phyloP scores from a whole-genome alignment of 2,888 invertebrate species.

The Limnephilus auricula region DNA sequence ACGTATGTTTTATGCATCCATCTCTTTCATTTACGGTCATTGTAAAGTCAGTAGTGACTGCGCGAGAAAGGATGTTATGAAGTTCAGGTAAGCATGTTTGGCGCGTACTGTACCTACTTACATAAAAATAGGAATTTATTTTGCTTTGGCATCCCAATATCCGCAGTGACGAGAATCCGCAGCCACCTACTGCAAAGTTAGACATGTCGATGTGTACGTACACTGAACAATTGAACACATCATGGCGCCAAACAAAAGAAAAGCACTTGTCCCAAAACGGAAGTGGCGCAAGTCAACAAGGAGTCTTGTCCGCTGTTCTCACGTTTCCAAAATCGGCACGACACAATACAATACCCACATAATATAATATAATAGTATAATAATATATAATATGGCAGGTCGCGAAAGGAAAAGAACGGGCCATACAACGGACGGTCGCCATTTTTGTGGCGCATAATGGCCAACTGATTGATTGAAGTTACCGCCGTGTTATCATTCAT shows the following conservation, averaged over 20 bases:
- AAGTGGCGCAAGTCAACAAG: constrained; percentile 3
- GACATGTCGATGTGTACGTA: too few species aligned
- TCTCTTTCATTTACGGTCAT: too few species aligned
- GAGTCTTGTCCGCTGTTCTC: not conserved
- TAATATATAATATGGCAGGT: not conserved
- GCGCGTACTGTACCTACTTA: too few species aligned
- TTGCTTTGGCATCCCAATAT: too few species aligned
- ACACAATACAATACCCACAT: not conserved
- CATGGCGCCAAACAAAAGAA: constrained; percentile 9
- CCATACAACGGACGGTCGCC: not conserved
- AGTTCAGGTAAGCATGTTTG: too few species aligned
- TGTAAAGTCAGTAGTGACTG: too few species aligned
- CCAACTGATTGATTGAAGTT: not conserved
- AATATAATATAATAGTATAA: not conserved
- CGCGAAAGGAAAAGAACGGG: not conserved
- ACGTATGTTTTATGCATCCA: too few species aligned
- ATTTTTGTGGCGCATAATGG: not conserved
- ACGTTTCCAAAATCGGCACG: constrained; percentile 8
- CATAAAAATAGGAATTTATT: too few species aligned
- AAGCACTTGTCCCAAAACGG: constrained; percentile 6
- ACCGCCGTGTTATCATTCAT: not conserved
- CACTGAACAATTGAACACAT: not conserved
- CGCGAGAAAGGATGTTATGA: too few species aligned
- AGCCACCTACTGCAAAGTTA: too few species aligned
- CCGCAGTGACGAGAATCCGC: too few species aligned